Evolutionary conservation across 1,140 invertebrate genomes (phyloP).

Genomic region (Xylocopa sonorina): DNA sequence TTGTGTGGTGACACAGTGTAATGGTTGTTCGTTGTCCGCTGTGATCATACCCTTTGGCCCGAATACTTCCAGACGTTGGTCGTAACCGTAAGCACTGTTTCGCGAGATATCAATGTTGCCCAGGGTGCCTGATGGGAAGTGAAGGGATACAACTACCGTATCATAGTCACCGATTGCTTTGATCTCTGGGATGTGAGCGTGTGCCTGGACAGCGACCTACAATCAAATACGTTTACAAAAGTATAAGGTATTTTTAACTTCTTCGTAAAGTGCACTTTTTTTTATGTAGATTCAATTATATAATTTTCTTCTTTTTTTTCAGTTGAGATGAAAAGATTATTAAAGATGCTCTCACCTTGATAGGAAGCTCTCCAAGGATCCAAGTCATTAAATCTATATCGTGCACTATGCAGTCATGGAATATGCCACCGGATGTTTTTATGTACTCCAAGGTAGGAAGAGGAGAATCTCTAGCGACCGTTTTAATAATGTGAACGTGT

Average conservation of each 20-base stretch:
- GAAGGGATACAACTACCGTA: conserved; percentile 84
- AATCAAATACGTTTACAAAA: conserved; percentile 9
- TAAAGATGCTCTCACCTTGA: conserved; percentile 66
- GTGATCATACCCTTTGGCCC: conserved; percentile 84
- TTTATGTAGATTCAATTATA: too few relatives aligned
- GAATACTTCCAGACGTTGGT: conserved; percentile 87
- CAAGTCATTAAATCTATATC: conserved; percentile 86
- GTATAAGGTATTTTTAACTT: neutral
- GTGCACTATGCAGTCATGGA: conserved; percentile 88
- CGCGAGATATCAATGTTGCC: conserved; percentile 86
- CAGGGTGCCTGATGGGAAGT: conserved; percentile 85
- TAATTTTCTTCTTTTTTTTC: neutral
- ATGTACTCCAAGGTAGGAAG: conserved; percentile 85
- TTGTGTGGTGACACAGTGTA: conserved; percentile 79
- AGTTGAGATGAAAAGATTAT: neutral
- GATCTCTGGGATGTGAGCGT: conserved; percentile 84
- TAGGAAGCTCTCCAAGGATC: conserved; percentile 85
- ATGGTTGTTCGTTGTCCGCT: conserved; percentile 83
- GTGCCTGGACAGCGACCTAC: conserved; percentile 82
- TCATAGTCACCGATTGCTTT: conserved; percentile 85
- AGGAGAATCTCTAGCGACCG: conserved; percentile 85
- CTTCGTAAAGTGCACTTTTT: too few relatives aligned
- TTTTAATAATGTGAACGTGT: conserved; percentile 85
- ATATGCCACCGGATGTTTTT: conserved; percentile 87
- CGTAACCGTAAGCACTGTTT: conserved; percentile 86